phyloP scores from a whole-genome alignment of 2,888 invertebrate species.

The Pyrochroa serraticornis region DNA sequence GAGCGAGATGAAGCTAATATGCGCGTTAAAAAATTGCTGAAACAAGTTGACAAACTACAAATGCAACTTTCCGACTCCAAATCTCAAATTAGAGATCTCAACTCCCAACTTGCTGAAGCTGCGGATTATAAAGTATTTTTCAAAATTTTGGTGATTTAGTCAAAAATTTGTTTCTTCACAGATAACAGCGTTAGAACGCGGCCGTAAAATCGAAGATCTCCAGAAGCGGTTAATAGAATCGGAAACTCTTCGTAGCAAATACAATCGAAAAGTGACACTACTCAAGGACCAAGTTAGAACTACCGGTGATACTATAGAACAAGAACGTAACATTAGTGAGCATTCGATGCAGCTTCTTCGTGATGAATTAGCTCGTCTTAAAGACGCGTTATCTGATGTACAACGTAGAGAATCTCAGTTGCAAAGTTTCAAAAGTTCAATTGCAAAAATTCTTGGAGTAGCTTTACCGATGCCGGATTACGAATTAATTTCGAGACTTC shows the following conservation, averaged over 20 bases:
- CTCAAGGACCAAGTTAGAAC: slow-evolving; percentile 75
- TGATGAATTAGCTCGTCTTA: slow-evolving; percentile 77
- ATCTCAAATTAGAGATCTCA: slow-evolving; percentile 80
- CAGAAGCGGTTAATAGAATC: slow-evolving; percentile 82
- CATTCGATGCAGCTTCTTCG: slow-evolving; percentile 73
- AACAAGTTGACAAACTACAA: slow-evolving; percentile 82
- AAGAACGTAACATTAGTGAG: slow-evolving; percentile 72
- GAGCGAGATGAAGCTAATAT: slow-evolving; percentile 73
- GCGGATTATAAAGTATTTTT: slow-evolving; percentile 79
- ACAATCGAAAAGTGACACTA: slow-evolving; percentile 73
- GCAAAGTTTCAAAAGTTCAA: slow-evolving; percentile 71
- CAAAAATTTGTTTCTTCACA: slow-evolving; percentile 50
- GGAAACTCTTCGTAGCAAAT: slow-evolving; percentile 76
- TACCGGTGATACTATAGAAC: slow-evolving; percentile 71
- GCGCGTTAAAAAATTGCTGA: slow-evolving; percentile 78
- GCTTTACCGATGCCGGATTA: slow-evolving; percentile 64
- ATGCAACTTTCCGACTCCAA: slow-evolving; percentile 82
- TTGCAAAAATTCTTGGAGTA: slow-evolving; percentile 64
- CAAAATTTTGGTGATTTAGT: not conserved
- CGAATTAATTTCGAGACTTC: slow-evolving; percentile 69
- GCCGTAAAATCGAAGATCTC: slow-evolving; percentile 82
- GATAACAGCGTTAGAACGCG: slow-evolving; percentile 83
- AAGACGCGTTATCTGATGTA: slow-evolving; percentile 75
- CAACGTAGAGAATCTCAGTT: slow-evolving; percentile 79
- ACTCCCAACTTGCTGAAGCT: slow-evolving; percentile 83